These are phyloP conservation scores for Phlogophora meticulosa DNA, from an alignment of 2,888 invertebrate species.

Conservation along the genomic window DNA sequence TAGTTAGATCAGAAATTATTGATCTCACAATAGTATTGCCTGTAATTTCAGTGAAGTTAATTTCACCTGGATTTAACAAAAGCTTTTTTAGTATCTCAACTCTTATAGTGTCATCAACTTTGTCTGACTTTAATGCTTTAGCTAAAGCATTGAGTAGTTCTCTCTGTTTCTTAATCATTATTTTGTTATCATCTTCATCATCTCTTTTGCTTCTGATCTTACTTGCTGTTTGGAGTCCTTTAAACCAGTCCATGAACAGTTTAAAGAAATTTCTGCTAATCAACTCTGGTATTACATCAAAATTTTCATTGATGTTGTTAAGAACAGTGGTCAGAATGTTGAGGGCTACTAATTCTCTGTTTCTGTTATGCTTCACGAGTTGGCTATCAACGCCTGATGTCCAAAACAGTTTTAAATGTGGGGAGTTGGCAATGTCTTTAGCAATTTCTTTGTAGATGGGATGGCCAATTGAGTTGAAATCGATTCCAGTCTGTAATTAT, in stretches of 20 bases:
- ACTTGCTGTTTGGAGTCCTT: slow-evolving; percentile 90
- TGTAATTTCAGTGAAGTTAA: slow-evolving; percentile 94
- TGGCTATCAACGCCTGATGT: slow-evolving; percentile 86
- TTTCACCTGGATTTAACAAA: slow-evolving; percentile 93
- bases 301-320: slow-evolving; percentile 85
- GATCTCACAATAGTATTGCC: slow-evolving; percentile 92
- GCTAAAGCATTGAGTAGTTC: slow-evolving; percentile 89
- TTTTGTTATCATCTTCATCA: slow-evolving; percentile 87
- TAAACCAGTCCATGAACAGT: slow-evolving; percentile 92
- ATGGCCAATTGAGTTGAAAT: slow-evolving; percentile 91
- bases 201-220: slow-evolving; percentile 90
- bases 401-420: slow-evolving; percentile 91
- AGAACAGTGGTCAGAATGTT: slow-evolving; percentile 92
- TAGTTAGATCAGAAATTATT: slow-evolving; percentile 91
- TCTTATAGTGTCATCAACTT: slow-evolving; percentile 88
- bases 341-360: slow-evolving; percentile 91
- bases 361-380: slow-evolving; percentile 87
- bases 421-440: slow-evolving; percentile 87
- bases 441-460: slow-evolving; percentile 93
- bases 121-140: slow-evolving; percentile 87
- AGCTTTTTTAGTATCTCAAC: slow-evolving; percentile 92
- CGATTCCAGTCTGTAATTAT: slow-evolving; percentile 91
- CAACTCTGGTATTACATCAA: slow-evolving; percentile 89
- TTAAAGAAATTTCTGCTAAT: slow-evolving; percentile 93
- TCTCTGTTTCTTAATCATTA: slow-evolving; percentile 91